These are phyloP conservation scores for Boloria euphrosyne DNA, from an alignment of 2,888 invertebrate genomes.

Conservation along the genomic window DNA sequence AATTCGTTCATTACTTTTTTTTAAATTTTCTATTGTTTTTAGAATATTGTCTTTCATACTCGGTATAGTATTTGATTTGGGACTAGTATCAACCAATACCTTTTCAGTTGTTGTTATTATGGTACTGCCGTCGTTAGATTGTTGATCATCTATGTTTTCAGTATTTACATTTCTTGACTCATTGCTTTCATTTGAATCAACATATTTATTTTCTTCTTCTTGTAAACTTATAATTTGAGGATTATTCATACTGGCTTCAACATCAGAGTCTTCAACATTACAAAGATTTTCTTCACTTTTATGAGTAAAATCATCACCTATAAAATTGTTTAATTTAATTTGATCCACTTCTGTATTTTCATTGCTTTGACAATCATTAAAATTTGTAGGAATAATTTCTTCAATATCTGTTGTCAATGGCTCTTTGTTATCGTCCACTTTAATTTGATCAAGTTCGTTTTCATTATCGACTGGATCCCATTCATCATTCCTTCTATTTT, in stretches of 20 bases:
- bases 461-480: not conserved
- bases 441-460: not conserved
- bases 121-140: not conserved
- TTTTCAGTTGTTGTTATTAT: conserved; percentile 7
- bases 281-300: conserved; percentile 2
- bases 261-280: conserved; percentile 18
- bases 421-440: not conserved
- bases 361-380: not conserved
- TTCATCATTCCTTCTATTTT: conserved; percentile 2
- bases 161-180: not conserved
- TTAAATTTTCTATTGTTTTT: conserved; percentile 49
- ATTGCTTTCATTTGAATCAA: not conserved
- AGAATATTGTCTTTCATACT: conserved; percentile 48
- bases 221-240: not conserved
- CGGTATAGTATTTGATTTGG: conserved; percentile 41
- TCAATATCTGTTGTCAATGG: conserved; percentile 2
- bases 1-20: conserved; percentile 38
- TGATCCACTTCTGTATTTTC: not conserved
- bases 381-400: not conserved
- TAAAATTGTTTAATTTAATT: not conserved
- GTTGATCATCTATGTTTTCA: not conserved
- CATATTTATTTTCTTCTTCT: not conserved
- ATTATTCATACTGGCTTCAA: conserved; percentile 5
- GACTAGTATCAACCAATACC: not conserved
- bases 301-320: not conserved